Evolutionary conservation across 2,797 vertebrate species (phyloP), one percentile per base, ranked within the genome.

Genomic region (Poecilia velifera): DNA sequence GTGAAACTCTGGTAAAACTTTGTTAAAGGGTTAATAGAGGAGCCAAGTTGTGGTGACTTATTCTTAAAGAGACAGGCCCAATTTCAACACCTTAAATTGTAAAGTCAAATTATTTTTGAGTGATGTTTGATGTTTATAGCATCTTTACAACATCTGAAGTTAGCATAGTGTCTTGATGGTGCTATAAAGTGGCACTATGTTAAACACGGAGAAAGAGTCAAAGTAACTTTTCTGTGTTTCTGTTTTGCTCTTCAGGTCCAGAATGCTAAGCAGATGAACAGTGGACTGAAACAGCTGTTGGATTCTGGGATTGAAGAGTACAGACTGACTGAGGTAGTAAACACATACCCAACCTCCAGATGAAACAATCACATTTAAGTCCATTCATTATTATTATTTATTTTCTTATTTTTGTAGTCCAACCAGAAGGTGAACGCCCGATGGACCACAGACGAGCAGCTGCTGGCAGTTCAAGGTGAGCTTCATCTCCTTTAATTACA

Each of bases 401-500:
- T 41, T 8, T 62, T 31, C 78, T 74, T 85, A 76, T 90, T 87
- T 87, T 81, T 96, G 80, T 92, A 99, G 98, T 95, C 95, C 91
- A 97, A 97, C 96, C 98, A 98, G 96, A 99, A 99, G 96, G 97
- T 99, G 89, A 99, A 99, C 91, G 98, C 98, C 79, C 98, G 98
- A 91, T 99, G 98, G 98, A 99, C 98, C 74, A 98, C 98, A 87
- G 98, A 99, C 91, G 98, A 99, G 90, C 98, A 99, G 93, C 97
- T 99, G 70, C 96, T 99, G 91, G 98, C 98, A 71, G 98, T 99
- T 87, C 98, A 99, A 97, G 98, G 98, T 99, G 96, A 91, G 78
- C 18, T 13, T 39, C n/a, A 3, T 46, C 36, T 46, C 36, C 14
- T 14, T 6, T 16, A 49, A 3, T n/a, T n/a, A 55, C 74, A 25